phyloP scores from a whole-genome alignment of 2,797 vertebrate species.

The Pseudochromis fuscus region DNA sequence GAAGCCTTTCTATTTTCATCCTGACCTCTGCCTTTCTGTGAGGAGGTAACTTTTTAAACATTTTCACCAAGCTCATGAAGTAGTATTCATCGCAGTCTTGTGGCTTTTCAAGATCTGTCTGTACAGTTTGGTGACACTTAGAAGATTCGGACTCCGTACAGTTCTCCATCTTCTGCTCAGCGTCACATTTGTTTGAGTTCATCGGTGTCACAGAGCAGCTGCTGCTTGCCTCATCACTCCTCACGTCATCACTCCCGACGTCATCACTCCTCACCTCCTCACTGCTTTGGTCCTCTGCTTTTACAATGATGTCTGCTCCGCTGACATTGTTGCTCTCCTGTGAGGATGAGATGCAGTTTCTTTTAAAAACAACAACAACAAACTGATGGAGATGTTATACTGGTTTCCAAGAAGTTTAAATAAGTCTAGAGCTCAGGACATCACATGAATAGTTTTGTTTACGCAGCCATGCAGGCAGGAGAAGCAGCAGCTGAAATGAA shows the following conservation, averaged over 20 bases:
- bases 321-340: conserved; percentile 8
- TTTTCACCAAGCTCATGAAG: conserved; percentile 56
- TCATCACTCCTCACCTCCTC: too few relatives aligned
- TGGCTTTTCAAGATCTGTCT: conserved; percentile 45
- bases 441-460: too few relatives aligned
- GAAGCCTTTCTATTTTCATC: conserved; percentile 54
- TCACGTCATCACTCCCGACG: too few relatives aligned
- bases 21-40: conserved; percentile 49
- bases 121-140: conserved; percentile 34
- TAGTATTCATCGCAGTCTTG: conserved; percentile 64
- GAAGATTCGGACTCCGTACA: neutral
- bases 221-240: too few relatives aligned
- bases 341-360: neutral
- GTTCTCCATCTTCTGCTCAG: neutral
- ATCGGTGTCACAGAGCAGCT: neutral
- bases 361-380: neutral
- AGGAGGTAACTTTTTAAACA: conserved; percentile 58
- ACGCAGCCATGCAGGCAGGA: too few relatives aligned
- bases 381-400: too few relatives aligned
- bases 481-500: too few relatives aligned
- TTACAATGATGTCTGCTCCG: accelerated
- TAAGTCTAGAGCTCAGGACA: too few relatives aligned
- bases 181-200: neutral
- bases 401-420: too few relatives aligned
- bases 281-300: neutral